Conservation (phyloP, 2,797 vertebrate genomes). For the Jordanella pulchra region DNA sequence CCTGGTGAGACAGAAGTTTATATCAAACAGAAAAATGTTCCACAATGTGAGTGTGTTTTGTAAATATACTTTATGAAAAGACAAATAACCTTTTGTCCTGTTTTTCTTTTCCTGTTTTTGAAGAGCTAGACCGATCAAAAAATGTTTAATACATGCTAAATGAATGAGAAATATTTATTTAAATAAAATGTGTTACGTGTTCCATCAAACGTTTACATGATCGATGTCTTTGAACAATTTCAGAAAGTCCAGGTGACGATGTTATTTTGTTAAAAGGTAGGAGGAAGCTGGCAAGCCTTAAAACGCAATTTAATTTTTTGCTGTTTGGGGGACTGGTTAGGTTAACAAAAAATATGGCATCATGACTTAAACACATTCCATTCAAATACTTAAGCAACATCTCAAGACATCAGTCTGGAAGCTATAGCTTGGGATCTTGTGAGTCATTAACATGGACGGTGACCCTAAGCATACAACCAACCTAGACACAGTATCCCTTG, state of each 20-base stretch:
- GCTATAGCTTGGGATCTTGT: background rate
- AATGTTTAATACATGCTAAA: background rate
- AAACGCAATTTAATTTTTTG: background rate
- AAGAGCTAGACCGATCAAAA: background rate
- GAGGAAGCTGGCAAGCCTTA: background rate
- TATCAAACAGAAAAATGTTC: background rate
- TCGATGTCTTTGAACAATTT: background rate
- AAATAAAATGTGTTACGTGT: background rate
- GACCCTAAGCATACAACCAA: background rate
- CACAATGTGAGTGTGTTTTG: background rate
- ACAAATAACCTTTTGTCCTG: background rate
- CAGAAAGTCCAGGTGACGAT: background rate
- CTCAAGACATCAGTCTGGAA: background rate
- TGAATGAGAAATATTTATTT: background rate
- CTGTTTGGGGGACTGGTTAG: background rate
- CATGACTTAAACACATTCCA: too few relatives aligned
- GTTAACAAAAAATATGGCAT: background rate
- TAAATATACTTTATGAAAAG: conserved; percentile 2
- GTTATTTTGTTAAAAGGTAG: background rate
- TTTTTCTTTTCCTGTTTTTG: background rate
- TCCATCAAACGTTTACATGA: background rate
- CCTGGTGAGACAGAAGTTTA: background rate
- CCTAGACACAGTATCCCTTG: background rate
- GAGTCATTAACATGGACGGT: background rate
- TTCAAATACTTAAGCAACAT: background rate